These are phyloP conservation scores for Ariolimax columbianus DNA, from an alignment of 2,888 invertebrate genomes.

Conservation along the genomic window DNA sequence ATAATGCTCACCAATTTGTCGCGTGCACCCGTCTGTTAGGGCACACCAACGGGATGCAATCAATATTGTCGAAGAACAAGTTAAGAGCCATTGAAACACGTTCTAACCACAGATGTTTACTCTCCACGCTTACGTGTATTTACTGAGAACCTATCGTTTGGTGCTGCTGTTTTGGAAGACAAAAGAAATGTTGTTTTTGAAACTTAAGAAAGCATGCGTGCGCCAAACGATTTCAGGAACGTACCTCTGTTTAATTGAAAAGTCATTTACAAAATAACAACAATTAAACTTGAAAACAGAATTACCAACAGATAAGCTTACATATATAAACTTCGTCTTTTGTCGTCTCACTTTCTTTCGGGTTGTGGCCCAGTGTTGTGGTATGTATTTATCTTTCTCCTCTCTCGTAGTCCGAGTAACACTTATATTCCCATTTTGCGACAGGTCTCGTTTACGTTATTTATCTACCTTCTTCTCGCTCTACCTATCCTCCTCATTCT, in stretches of 20 bases:
- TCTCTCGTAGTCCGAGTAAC: too few relatives aligned
- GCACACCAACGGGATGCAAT: slow-evolving; percentile 32
- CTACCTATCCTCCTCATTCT: too few relatives aligned
- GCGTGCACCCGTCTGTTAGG: slow-evolving; percentile 30
- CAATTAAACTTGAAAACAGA: too few relatives aligned
- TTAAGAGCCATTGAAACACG: slow-evolving; percentile 23
- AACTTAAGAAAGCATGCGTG: not conserved
- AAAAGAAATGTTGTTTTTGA: not conserved
- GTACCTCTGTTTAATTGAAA: not conserved
- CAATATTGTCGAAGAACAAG: slow-evolving; percentile 31
- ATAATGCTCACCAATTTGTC: slow-evolving; percentile 40
- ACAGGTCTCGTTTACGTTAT: too few relatives aligned
- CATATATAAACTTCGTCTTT: too few relatives aligned
- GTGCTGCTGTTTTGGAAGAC: not conserved
- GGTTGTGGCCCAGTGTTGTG: too few relatives aligned
- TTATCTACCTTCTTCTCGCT: too few relatives aligned
- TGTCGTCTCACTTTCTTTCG: too few relatives aligned
- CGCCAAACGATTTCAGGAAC: not conserved
- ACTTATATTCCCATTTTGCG: too few relatives aligned
- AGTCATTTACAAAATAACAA: not conserved
- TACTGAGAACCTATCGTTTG: slow-evolving; percentile 24
- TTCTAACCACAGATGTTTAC: slow-evolving; percentile 11
- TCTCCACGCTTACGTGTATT: not conserved
- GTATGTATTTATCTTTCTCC: too few relatives aligned
- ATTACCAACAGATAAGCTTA: too few relatives aligned